Evolutionary conservation across 1,140 invertebrate species (phyloP).

Genomic region (Euschistus heros): DNA sequence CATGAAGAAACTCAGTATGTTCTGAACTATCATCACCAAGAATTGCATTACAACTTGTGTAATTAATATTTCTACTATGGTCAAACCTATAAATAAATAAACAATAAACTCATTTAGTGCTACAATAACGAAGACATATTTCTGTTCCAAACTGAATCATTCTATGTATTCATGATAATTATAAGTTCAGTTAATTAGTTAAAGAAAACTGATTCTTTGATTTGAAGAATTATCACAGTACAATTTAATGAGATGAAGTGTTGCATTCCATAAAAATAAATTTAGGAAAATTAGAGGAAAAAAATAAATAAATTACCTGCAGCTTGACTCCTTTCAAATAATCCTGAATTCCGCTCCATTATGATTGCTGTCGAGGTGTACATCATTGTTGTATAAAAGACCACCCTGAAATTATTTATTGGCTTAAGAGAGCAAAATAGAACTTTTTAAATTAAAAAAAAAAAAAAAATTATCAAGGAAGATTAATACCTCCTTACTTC

Average conservation of each 20-base stretch:
- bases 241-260: background rate
- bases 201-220: too few species aligned
- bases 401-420: constrained; percentile 16
- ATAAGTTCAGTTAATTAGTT: too few species aligned
- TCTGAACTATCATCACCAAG: constrained; percentile 21
- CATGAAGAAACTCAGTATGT: constrained; percentile 21
- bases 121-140: background rate
- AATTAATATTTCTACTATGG: constrained; percentile 20
- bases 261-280: background rate
- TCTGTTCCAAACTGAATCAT: background rate
- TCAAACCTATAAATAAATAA: constrained; percentile 19
- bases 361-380: constrained; percentile 23
- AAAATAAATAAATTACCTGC: constrained; percentile 17
- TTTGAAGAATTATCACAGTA: background rate
- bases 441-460: background rate
- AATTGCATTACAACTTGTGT: constrained; percentile 23
- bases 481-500: background rate
- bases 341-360: constrained; percentile 24
- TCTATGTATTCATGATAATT: too few species aligned
- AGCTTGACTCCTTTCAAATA: constrained; percentile 24
- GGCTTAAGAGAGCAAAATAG: too few species aligned
- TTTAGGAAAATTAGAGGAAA: background rate
- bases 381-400: constrained; percentile 24
- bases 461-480: background rate
- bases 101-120: background rate